phyloP scores from a whole-genome alignment of 2,888 invertebrate species.

The Stictocephala bisonia region DNA sequence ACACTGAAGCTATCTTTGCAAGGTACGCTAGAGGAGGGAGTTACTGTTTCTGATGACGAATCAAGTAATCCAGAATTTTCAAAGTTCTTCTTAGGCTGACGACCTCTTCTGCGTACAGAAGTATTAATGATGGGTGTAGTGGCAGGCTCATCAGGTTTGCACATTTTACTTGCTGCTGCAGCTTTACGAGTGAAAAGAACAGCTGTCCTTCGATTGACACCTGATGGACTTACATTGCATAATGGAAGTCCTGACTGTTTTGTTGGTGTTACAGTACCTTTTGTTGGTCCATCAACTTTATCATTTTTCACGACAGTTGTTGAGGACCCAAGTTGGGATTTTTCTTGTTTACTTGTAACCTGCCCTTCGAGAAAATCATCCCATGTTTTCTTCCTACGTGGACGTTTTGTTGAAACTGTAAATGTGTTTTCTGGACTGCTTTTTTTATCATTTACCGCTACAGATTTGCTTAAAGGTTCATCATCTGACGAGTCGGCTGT shows the following conservation, averaged over 20 bases:
- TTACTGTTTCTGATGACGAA: slow-evolving; percentile 12
- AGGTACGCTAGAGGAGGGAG: slow-evolving; percentile 51
- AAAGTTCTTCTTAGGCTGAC: slow-evolving; percentile 59
- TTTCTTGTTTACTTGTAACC: slow-evolving; percentile 12
- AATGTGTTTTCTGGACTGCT: not conserved
- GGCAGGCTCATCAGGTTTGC: slow-evolving; percentile 50
- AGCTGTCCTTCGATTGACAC: slow-evolving; percentile 79
- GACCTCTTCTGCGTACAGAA: slow-evolving; percentile 55
- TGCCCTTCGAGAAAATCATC: slow-evolving; percentile 46
- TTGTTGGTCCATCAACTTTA: too few relatives aligned
- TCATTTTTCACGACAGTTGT: too few relatives aligned
- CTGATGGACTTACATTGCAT: slow-evolving; percentile 66
- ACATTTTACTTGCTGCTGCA: slow-evolving; percentile 63
- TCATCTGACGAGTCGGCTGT: slow-evolving; percentile 47
- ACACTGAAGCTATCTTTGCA: slow-evolving; percentile 66
- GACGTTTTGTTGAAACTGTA: slow-evolving; percentile 35
- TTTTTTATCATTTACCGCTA: not conserved
- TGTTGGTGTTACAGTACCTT: slow-evolving; percentile 3
- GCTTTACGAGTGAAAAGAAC: slow-evolving; percentile 82
- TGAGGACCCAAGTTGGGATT: too few relatives aligned
- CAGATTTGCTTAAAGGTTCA: slow-evolving; percentile 28
- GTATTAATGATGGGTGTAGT: slow-evolving; percentile 47
- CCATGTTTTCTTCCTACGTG: slow-evolving; percentile 46
- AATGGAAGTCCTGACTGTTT: too few relatives aligned
- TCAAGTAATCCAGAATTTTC: slow-evolving; percentile 50